These are phyloP conservation scores for Nothura maculosa DNA, from an alignment of 2,797 vertebrate genomes.

Conservation along the genomic window DNA sequence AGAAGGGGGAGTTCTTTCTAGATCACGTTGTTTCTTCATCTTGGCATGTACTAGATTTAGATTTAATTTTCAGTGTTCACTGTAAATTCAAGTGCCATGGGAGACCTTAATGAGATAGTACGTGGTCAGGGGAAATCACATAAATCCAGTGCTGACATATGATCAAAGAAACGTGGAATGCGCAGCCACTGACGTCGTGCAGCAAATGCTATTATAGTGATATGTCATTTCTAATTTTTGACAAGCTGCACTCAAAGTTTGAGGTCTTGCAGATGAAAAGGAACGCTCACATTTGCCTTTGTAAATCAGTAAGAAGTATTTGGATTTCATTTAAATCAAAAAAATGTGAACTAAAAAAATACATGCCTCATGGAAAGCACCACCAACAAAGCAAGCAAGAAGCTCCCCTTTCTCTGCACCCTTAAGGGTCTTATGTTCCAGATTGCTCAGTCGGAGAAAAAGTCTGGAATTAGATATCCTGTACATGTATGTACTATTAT, in stretches of 20 bases:
- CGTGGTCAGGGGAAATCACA: background rate
- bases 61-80: background rate
- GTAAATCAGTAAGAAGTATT: background rate
- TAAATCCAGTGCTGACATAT: background rate
- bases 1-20: background rate
- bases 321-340: background rate
- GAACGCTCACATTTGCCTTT: background rate
- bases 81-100: background rate
- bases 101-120: background rate
- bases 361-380: background rate
- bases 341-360: background rate
- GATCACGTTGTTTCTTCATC: background rate
- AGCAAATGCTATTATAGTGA: background rate
- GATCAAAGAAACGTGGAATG: background rate
- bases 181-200: background rate
- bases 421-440: background rate
- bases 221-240: background rate
- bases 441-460: background rate
- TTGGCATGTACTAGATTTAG: background rate
- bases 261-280: background rate
- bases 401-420: background rate
- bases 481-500: background rate
- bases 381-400: background rate
- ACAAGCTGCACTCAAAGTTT: background rate
- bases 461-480: background rate